phyloP scores from a whole-genome alignment of 2,797 vertebrate genomes.

The Podarcis lilfordi region DNA sequence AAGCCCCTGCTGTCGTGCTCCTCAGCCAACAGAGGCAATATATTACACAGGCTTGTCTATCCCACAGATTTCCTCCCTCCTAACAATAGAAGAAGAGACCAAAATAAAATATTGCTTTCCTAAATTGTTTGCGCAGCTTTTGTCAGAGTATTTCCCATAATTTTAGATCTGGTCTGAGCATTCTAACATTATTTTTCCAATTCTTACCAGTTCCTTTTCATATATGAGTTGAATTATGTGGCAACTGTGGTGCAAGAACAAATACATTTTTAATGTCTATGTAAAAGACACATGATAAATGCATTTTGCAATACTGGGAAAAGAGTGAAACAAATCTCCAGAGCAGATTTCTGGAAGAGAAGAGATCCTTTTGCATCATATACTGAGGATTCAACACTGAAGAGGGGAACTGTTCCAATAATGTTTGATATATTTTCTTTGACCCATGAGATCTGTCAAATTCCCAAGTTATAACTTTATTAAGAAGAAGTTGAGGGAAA shows the following conservation, averaged over 20 bases:
- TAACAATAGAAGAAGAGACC: conserved; percentile 54
- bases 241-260: background rate
- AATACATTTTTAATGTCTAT: background rate
- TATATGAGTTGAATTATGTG: background rate
- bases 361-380: conserved; percentile 10
- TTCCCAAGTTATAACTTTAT: conserved; percentile 68
- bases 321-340: conserved; percentile 44
- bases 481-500: conserved; percentile 26
- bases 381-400: conserved; percentile 42
- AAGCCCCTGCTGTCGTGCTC: conserved; percentile 82
- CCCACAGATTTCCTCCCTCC: conserved; percentile 41
- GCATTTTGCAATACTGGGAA: conserved; percentile 6
- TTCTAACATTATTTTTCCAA: background rate
- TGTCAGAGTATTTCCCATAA: background rate
- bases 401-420: conserved; percentile 53
- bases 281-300: too few relatives aligned
- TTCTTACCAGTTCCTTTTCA: background rate
- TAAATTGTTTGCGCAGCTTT: conserved; percentile 33
- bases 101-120: conserved; percentile 66
- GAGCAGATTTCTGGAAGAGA: conserved; percentile 35
- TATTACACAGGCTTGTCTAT: conserved; percentile 73
- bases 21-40: conserved; percentile 78
- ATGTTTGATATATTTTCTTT: conserved; percentile 63
- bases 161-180: conserved; percentile 32
- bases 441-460: conserved; percentile 71